These are phyloP conservation scores for Phoxinus phoxinus DNA, from an alignment of 2,113 vertebrate genomes.

Conservation along the genomic window DNA sequence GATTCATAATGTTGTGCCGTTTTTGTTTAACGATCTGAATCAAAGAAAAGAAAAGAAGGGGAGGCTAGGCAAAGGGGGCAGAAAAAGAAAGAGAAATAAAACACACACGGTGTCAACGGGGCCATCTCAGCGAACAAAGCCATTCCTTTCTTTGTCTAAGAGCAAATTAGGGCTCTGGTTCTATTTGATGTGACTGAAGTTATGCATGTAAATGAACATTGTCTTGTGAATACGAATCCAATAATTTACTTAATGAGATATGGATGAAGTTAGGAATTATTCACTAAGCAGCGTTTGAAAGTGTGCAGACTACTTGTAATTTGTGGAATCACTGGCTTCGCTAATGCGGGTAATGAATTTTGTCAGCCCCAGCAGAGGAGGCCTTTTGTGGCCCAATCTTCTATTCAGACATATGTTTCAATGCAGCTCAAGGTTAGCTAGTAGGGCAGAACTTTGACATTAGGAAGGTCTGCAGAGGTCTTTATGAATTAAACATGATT, in stretches of 20 bases:
- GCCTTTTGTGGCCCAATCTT: slow-evolving; percentile 45
- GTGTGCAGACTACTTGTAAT: slow-evolving; percentile 38
- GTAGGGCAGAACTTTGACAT: slow-evolving; percentile 40
- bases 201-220: slow-evolving; percentile 59
- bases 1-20: slow-evolving; percentile 55
- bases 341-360: slow-evolving; percentile 53
- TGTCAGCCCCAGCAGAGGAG: slow-evolving; percentile 28
- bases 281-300: slow-evolving; percentile 39
- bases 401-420: slow-evolving; percentile 31
- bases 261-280: slow-evolving; percentile 48
- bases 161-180: slow-evolving; percentile 62
- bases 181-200: slow-evolving; percentile 60
- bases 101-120: slow-evolving; percentile 55
- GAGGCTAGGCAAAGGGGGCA: background rate
- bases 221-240: slow-evolving; percentile 65
- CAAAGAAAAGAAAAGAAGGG: slow-evolving; percentile 45
- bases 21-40: slow-evolving; percentile 64
- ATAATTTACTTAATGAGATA: slow-evolving; percentile 65
- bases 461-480: slow-evolving; percentile 1
- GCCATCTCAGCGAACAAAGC: slow-evolving; percentile 59
- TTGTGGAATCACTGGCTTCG: slow-evolving; percentile 51
- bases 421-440: slow-evolving; percentile 40
- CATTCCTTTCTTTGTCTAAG: slow-evolving; percentile 47
- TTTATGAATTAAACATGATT: slow-evolving; percentile 47
- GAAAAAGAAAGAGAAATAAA: slow-evolving; percentile 20